Evolutionary conservation across 2,797 vertebrate species (phyloP), one percentile per base, ranked within the genome.

Genomic region (Hafferia zeledoni): DNA sequence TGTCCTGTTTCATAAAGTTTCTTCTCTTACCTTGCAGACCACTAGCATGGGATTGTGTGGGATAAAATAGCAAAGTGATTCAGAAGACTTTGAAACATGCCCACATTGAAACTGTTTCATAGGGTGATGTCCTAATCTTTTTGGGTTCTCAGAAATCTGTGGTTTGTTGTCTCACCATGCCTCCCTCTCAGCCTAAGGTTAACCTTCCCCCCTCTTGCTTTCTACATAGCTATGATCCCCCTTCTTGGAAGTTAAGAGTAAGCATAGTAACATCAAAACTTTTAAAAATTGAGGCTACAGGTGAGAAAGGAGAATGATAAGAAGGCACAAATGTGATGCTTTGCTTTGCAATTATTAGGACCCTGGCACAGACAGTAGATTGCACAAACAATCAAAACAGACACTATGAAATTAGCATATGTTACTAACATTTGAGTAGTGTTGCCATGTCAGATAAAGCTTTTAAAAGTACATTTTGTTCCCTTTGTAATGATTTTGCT

Each of bases 401-500:
- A 87, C 28, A 44, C 46, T 91, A 12, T 81, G 84, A 88, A 94
- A 79, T 47, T 52, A 39, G 44, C 13, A 15, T 90, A 60, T 33
- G 44, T 88, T 94, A 33, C 77, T 90, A 91, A 93, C 90, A 86
- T 97, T 96, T 83, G 93, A 94, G 83, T 25, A 63, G 33, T 67
- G 56, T 76, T 92, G 63, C 57, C 83, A 37, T 64, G 85, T 56
- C 90, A 92, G 97, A 95, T 94, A 95, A 96, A 96, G 71, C 91
- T 94, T 91, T 79, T 91, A 84, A 94, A 91, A 93, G 78, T 93
- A 91, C 67, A 63, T 94, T 96, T 96, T 96, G 80, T 96, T 94
- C 74, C 55, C 80, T 95, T 96, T 96, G 85, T 94, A 92, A 94
- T 35, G 44, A 78, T 95, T 95, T 95, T 90, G 60, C 82, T 97